Percentiles rank a stretch among this genome's conserved stretches.
These are phyloP conservation scores for Schlechtendalia chinensis DNA, from an alignment of 1,140 invertebrate genomes.

Conservation along the genomic window DNA sequence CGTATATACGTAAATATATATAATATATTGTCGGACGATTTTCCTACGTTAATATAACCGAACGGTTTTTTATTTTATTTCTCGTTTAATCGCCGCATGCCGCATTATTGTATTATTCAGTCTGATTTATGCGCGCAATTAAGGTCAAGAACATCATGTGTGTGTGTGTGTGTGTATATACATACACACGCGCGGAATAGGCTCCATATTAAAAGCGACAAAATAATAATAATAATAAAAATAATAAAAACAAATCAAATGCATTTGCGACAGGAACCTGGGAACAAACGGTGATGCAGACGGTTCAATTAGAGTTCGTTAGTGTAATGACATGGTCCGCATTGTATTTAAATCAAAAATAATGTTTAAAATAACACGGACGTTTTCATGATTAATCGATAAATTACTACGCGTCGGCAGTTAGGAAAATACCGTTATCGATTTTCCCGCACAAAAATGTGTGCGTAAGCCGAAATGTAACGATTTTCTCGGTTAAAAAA, in stretches of 20 bases:
- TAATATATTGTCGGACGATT: neutral
- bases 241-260: slow-evolving; percentile 45
- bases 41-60: slow-evolving; percentile 26
- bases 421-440: too few species aligned
- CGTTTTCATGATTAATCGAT: too few species aligned
- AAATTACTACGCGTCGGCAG: too few species aligned
- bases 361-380: too few species aligned
- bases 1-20: neutral
- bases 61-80: neutral
- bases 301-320: slow-evolving; percentile 48
- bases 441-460: too few species aligned
- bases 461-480: neutral
- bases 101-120: neutral
- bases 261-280: slow-evolving; percentile 29
- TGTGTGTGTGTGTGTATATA: neutral
- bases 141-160: slow-evolving; percentile 26
- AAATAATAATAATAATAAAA: slow-evolving; percentile 39
- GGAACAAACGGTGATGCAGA: slow-evolving; percentile 10
- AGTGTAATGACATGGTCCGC: neutral
- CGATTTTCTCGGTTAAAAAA: too few species aligned
- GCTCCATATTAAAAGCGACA: slow-evolving; percentile 30
- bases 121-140: slow-evolving; percentile 30
- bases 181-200: neutral
- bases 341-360: neutral
- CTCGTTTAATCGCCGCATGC: too few species aligned